Evolutionary conservation across 1,140 invertebrate genomes (phyloP), one percentile per base, ranked within the genome.

Genomic region (Amyelois transitella): DNA sequence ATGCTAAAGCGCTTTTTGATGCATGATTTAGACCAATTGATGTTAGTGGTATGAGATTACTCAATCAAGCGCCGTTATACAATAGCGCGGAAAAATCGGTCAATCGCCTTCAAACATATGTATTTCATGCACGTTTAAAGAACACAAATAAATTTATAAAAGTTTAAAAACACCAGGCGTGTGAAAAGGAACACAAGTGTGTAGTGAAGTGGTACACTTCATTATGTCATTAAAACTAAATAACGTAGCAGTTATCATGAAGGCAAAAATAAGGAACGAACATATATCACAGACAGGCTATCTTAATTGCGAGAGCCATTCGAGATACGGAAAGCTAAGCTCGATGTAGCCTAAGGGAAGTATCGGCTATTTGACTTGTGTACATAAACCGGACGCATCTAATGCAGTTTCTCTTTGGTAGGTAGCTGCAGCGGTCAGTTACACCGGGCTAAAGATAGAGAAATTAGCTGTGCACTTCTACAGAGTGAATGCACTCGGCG

Each of bases 371-470:
- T 67, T 74, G 66, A 81, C 66, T 70, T 65, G 53, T 72, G 60
- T 62, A 63, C 65, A 69, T 69, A 78, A 80, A 79, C 78, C 77
- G 77, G 76, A 78, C 70, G 78, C 77, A 72, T 79, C 75, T 79
- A 75, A 77, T 75, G 82, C 81, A 83, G 77, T 82, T 82, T 79
- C 74, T 79, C 77, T 80, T 70, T 60, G 66, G 64, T 69, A 73
- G 63, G 77, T 75, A 79, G 76, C 74, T 63, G 64, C 58, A 50
- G 58, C 82, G 82, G 81, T 85, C 83, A 86, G 75, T 86, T 81
- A 86, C 77, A 76, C 77, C 80, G 62, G 72, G 75, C 80, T 85
- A 86, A 86, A 86, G 80, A 86, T 86, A 86, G 83, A 85, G 83
- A 82, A 86, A 83, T 86, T 83, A 86, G 72, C 73, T 62, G 66